phyloP scores from a whole-genome alignment of 1,140 invertebrate species.

The Dinothrombium tinctorium region DNA sequence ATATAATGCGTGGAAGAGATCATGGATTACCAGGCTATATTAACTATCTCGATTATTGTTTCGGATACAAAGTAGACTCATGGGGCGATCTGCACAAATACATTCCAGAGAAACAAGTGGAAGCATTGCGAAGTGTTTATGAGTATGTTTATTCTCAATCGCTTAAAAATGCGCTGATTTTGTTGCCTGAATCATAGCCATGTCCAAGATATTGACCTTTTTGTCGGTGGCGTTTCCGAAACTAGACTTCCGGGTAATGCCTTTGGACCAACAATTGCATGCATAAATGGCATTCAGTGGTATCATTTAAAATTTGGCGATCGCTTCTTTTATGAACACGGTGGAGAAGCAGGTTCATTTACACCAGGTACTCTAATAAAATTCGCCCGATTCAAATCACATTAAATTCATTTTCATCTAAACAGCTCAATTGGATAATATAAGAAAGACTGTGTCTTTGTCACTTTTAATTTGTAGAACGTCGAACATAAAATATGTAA shows the following conservation, averaged over 20 bases:
- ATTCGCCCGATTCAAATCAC: neutral
- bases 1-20: constrained; percentile 27
- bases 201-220: constrained; percentile 38
- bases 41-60: constrained; percentile 40
- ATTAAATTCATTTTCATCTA: neutral
- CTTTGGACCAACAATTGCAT: constrained; percentile 83
- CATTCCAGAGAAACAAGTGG: constrained; percentile 8
- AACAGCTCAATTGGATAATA: neutral
- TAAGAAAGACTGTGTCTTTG: neutral
- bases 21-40: constrained; percentile 31
- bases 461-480: neutral
- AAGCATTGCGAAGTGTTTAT: constrained; percentile 4
- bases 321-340: constrained; percentile 24
- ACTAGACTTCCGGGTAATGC: constrained; percentile 37
- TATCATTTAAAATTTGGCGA: constrained; percentile 43
- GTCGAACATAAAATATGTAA: too few relatives aligned
- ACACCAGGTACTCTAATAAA: neutral
- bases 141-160: constrained; percentile 38
- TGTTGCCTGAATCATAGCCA: constrained; percentile 1
- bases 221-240: constrained; percentile 32
- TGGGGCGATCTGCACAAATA: constrained; percentile 24
- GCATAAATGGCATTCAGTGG: constrained; percentile 85
- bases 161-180: constrained; percentile 33
- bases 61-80: constrained; percentile 27
- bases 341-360: constrained; percentile 21